These are phyloP conservation scores for Haliclystus octoradiatus DNA, from an alignment of 30 jellyfish, hydroid and myxozoan genomes.

Conservation along the genomic window DNA sequence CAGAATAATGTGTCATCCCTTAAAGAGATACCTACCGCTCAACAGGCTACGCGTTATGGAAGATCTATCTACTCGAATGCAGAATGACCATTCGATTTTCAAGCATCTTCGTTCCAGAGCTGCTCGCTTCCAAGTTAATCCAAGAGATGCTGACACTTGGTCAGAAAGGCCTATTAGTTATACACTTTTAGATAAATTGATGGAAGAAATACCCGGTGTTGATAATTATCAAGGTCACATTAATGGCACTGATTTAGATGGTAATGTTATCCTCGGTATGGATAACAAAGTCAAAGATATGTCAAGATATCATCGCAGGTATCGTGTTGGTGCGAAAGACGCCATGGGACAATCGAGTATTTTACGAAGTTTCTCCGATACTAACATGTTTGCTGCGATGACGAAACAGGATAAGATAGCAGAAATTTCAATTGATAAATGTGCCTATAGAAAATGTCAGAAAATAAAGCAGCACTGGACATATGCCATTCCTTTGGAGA, in stretches of 20 bases:
- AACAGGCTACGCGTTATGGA: constrained; percentile 42
- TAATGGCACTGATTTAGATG: not conserved
- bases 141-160: constrained; percentile 3
- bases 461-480: constrained; percentile 69
- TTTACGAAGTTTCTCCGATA: constrained; percentile 70
- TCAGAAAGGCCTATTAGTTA: not conserved
- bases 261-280: not conserved
- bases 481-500: constrained; percentile 88
- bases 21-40: constrained; percentile 60
- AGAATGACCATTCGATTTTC: not conserved
- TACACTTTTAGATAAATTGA: constrained; percentile 10
- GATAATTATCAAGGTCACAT: constrained; percentile 1
- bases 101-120: constrained; percentile 4
- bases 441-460: constrained; percentile 36
- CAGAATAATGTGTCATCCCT: constrained; percentile 65
- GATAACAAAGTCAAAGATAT: constrained; percentile 28
- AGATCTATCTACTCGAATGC: constrained; percentile 46
- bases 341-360: constrained; percentile 73
- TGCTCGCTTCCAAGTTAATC: constrained; percentile 23
- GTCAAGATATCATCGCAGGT: constrained; percentile 22
- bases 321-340: constrained; percentile 41
- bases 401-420: constrained; percentile 66
- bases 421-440: not conserved
- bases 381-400: constrained; percentile 73
- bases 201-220: constrained; percentile 29